phyloP scores from a whole-genome alignment of 1,140 invertebrate genomes.

The Nebria ingens region DNA sequence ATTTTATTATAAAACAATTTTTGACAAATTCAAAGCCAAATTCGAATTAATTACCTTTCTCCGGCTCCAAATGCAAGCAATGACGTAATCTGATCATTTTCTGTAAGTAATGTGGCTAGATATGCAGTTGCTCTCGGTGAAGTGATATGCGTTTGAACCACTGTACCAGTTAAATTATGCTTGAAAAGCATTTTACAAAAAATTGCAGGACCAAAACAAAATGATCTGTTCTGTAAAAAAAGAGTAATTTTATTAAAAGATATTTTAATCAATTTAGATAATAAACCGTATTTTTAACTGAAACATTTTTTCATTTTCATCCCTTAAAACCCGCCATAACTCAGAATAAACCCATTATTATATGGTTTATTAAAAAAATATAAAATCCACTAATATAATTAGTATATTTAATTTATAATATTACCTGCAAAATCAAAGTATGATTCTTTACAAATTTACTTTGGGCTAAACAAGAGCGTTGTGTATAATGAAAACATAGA shows the following conservation, averaged over 20 bases:
- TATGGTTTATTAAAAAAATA: too few relatives aligned
- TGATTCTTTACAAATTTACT: slow-evolving; percentile 47
- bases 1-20: not conserved
- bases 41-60: slow-evolving; percentile 38
- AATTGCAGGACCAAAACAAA: slow-evolving; percentile 61
- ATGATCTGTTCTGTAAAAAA: slow-evolving; percentile 54
- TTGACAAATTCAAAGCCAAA: not conserved
- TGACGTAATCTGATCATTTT: slow-evolving; percentile 46
- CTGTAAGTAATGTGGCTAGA: slow-evolving; percentile 51
- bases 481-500: slow-evolving; percentile 50
- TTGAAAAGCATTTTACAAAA: slow-evolving; percentile 52
- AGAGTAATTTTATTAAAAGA: slow-evolving; percentile 9
- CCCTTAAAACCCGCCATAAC: too few relatives aligned
- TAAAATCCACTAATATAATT: too few relatives aligned
- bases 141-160: slow-evolving; percentile 61
- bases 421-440: slow-evolving; percentile 50
- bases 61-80: slow-evolving; percentile 50
- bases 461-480: slow-evolving; percentile 42
- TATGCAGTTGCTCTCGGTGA: slow-evolving; percentile 65
- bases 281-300: too few relatives aligned
- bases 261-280: too few relatives aligned
- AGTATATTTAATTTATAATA: not conserved
- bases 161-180: slow-evolving; percentile 53
- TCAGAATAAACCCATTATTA: too few relatives aligned
- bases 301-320: too few relatives aligned